Base-by-base conservation (phyloP, 2,113 vertebrate genomes). In the Laterallus jamaicensis region DNA sequence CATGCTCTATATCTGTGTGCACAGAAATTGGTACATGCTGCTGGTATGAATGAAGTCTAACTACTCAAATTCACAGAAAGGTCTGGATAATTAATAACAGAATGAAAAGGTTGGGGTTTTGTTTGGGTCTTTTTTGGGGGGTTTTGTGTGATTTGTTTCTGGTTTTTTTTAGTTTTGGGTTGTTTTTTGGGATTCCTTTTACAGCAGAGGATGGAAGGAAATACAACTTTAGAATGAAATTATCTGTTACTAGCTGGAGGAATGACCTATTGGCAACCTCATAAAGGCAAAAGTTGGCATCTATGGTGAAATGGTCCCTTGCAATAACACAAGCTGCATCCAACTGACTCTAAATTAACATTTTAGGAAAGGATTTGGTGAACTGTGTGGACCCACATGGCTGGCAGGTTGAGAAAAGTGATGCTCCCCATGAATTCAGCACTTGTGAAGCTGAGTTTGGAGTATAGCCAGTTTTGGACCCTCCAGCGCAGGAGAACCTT, bases 331-430 rank as follows among this genome's bases (percentile, higher is more conserved):
- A 69, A 82, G 13, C 20, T 66, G 31, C 7, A 25, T 59, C 15
- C 55, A 31, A 26, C 24, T 32, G 16, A 4, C 32, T 75, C 22
- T 13, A 85, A 82, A 70, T 74, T 18, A 40, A 14, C 42, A 32
- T 70, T 84, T 66, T 54, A 67, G 52, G n/a, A 62, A 54, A 88
- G 26, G 24, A 49, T 63, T 67, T 58, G 37, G 12, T 29, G 32
- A 67, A 70, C 8, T 2, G 10, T 0, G 1, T 69, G 24, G 16
- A 60, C 44, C 32, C 29, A 19, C 2, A 0, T n/a, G 58, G 37
- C 31, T 68, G 42, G 15, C 18, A 73, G 20, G 29, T 28, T 49
- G n/a, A 67, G 67, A 71, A 89, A 80, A 89, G 39, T 21, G 63
- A 60, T 47, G 15, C 2, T 47, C 59, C 49, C 35, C 5, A 12